Evolutionary conservation across 2,797 vertebrate genomes (phyloP), one percentile per base, ranked within the genome.

Genomic region (Selene dorsalis): DNA sequence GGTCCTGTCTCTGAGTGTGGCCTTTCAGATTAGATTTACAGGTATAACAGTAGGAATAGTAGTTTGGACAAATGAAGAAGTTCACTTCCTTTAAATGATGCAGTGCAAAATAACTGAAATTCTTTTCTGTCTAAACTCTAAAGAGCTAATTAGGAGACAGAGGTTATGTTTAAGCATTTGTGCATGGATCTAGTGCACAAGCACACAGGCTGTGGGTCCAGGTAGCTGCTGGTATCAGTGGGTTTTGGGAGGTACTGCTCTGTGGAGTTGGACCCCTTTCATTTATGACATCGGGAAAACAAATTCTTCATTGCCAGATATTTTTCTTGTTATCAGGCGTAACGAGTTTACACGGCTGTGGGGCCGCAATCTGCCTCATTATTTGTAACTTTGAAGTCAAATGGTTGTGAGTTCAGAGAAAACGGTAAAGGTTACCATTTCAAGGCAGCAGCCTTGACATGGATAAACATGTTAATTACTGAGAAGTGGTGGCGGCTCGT

Each of bases 371-470:
- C 64, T 22, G 32, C 47, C 6, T 6, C 38, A 73, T 39, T 68
- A 53, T 39, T 65, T 70, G 52, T 35, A 80, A 65, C 17, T 52
- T 28, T 70, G 45, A 75, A 50, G 63, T 55, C 64, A 55, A 69
- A 59, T 48, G 52, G 32, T 41, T 61, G 24, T 24, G 24, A 24
- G 47, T 12, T 56, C 14, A 20, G 41, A 14, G 11, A 14, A 48
- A 48, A 48, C 18, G 14, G 45, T 26, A 39, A 28, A 52, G 65
- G 66, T 47, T 53, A 56, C 13, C 13, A 39, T 55, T 48, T 66
- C 52, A 63, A 69, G 57, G 53, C 30, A 60, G 47, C 2, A 59
- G 38, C 22, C 41, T 48, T 8, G 1, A 17, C 45, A 68, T 77
- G 58, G 60, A 32, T 63, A 70, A 22, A 52, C n/a, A 52, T 52